A percentile compares a stretch with the other conserved stretches of the same genome.
Evolutionary conservation across 2,888 invertebrate genomes (phyloP).

Genomic region (Tinea trinotella): DNA sequence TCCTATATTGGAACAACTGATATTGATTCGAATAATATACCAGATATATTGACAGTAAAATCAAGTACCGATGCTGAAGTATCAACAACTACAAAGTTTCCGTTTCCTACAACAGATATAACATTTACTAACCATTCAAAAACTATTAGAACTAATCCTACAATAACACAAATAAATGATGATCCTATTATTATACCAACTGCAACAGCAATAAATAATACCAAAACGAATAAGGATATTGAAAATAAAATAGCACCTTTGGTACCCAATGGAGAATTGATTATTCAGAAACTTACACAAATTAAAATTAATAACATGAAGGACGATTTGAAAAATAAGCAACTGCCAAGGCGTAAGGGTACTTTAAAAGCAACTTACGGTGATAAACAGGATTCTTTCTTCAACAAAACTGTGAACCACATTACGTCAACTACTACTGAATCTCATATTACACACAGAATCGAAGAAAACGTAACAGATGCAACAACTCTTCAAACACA

Average conservation of each 20-base stretch:
- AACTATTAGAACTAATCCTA: conserved; percentile 3
- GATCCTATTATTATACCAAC: conserved; percentile 51
- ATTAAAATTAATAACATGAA: conserved; percentile 39
- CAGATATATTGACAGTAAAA: conserved; percentile 21
- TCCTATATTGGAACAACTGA: conserved; percentile 22
- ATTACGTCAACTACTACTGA: not conserved
- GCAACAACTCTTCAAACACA: not conserved
- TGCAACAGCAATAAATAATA: conserved; percentile 32
- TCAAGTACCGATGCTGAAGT: conserved; percentile 20
- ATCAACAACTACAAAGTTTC: conserved; percentile 1
- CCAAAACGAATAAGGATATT: conserved; percentile 31
- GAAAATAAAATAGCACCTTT: conserved; percentile 45
- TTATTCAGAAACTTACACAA: conserved; percentile 41
- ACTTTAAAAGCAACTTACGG: conserved; percentile 66
- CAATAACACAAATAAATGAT: conserved; percentile 24
- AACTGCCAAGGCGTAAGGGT: conserved; percentile 55
- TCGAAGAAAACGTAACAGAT: not conserved
- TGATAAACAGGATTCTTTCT: conserved; percentile 57
- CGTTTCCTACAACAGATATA: conserved; percentile 17
- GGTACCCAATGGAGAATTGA: conserved; percentile 43
- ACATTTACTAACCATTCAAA: conserved; percentile 22
- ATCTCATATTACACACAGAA: not conserved
- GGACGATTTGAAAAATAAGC: conserved; percentile 49
- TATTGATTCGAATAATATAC: conserved; percentile 22
- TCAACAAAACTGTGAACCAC: conserved; percentile 30